phyloP scores from a whole-genome alignment of 2,888 invertebrate genomes.

The Eumerus sabulonum region DNA sequence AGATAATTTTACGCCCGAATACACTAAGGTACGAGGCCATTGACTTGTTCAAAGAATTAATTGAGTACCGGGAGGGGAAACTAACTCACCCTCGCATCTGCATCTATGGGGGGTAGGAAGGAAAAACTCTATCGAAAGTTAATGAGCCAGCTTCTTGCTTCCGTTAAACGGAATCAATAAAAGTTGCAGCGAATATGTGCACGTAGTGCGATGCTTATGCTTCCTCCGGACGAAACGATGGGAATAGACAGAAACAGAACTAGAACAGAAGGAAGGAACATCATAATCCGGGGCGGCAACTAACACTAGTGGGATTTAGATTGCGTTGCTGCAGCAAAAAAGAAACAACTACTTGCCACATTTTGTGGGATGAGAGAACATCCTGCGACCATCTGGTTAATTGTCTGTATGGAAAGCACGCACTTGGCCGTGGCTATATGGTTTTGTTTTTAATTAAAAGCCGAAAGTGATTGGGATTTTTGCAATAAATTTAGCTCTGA shows the following conservation, averaged over 20 bases:
- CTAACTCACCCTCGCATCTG: constrained; percentile 24
- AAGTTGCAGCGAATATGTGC: constrained; percentile 24
- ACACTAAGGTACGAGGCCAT: constrained; percentile 52
- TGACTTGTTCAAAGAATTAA: constrained; percentile 62
- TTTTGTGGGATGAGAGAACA: constrained; percentile 32
- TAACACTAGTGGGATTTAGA: constrained; percentile 25
- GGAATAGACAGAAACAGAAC: constrained; percentile 7
- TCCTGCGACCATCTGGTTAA: constrained; percentile 45
- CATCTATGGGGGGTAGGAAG: constrained; percentile 5
- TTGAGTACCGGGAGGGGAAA: constrained; percentile 37
- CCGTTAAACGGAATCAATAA: constrained; percentile 59
- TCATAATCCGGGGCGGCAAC: constrained; percentile 45
- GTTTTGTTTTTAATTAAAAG: constrained; percentile 53
- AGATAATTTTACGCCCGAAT: constrained; percentile 58
- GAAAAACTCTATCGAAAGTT: constrained; percentile 53
- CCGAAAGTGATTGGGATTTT: constrained; percentile 14
- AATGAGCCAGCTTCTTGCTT: constrained; percentile 59
- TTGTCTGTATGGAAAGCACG: constrained; percentile 33
- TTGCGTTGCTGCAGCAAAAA: constrained; percentile 32
- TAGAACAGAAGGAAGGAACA: constrained; percentile 21
- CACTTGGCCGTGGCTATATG: constrained; percentile 12
- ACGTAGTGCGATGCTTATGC: background rate
- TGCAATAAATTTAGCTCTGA: constrained; percentile 1
- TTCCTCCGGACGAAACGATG: background rate
- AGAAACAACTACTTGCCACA: constrained; percentile 42